Base-by-base conservation (phyloP, 2,113 vertebrate species). In the Odontesthes bonariensis region DNA sequence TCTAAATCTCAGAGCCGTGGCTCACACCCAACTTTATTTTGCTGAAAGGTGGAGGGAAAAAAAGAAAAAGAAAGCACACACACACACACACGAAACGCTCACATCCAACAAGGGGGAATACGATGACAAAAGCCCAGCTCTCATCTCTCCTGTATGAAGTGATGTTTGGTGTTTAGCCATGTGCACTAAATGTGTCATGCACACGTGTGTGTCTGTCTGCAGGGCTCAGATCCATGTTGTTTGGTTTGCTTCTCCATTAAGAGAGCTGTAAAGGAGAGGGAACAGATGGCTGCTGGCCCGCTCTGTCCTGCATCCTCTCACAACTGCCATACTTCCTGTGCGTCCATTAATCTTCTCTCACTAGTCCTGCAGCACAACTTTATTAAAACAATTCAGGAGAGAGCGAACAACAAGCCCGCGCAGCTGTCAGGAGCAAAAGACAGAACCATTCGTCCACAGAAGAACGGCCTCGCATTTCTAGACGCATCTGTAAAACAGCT, bases 301-400 rank as follows among this genome's bases (percentile, higher is more conserved):
- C 93, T 95, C 93, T 95, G 93, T 95, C 94, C 96, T 95, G 95
- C 92, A 93, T 96, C 95, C 95, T 94, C 94, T 96, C 94, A 94
- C 94, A 95, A 97, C 95, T 97, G 96, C 96, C 96, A 96, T 94
- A 81, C 91, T 96, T 96, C 92, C 94, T 95, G 93, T 93, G 94
- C 92, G 95, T 98, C 97, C 97, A 98, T 98, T 98, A 98, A 99
- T 98, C 97, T 98, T 98, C 96, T 91, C 94, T 95, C 95, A 94
- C 95, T 94, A 95, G 96, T 97, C 94, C 95, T 96, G 96, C 94
- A 96, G 95, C 95, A 96, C 94, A 95, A 95, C 96, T 97, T 96
- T 97, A 98, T 97, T 96, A 96, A 93, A 96, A 96, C 92, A 95
- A 91, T 87, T 93, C 92, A 86, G 88, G 90, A 94, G 92, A 93